Conservation (phyloP, 2,797 vertebrate species). For the Fistularia tabacaria region DNA sequence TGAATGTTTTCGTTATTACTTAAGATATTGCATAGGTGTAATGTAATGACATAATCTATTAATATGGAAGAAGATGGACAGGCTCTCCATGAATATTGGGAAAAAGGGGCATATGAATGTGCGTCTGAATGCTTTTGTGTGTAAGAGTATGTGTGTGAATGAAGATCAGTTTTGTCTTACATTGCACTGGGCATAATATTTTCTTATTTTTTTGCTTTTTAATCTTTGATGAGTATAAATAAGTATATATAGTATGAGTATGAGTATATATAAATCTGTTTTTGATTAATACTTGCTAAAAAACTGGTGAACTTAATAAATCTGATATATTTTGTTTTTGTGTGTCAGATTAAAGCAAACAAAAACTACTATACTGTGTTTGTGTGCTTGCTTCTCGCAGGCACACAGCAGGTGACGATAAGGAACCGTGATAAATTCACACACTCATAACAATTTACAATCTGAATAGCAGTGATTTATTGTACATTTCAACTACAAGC, state of each 20-base stretch:
- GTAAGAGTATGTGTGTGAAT: constrained; percentile 1
- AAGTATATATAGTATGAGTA: too few relatives aligned
- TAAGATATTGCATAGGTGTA: constrained; percentile 22
- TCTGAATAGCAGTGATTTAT: constrained; percentile 57
- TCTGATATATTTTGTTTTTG: not conserved
- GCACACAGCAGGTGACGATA: constrained; percentile 64
- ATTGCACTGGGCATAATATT: too few relatives aligned
- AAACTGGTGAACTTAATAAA: too few relatives aligned
- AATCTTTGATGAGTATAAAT: too few relatives aligned
- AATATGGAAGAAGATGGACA: constrained; percentile 13
- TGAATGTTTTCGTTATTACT: not conserved
- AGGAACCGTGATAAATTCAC: constrained; percentile 63
- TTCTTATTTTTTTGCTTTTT: too few relatives aligned
- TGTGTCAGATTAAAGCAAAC: constrained; percentile 1
- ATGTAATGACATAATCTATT: constrained; percentile 25
- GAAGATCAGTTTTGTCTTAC: not conserved
- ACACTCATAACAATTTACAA: constrained; percentile 61
- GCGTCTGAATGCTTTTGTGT: not conserved
- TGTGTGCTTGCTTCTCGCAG: constrained; percentile 21
- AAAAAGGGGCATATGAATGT: not conserved
- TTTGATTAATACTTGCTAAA: too few relatives aligned
- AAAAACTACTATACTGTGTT: not conserved
- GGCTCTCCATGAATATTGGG: constrained; percentile 18
- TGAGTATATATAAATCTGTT: too few relatives aligned
- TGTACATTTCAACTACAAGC: constrained; percentile 55